Base-by-base conservation (phyloP, 2,888 invertebrate genomes). In the Aphidius colemani region DNA sequence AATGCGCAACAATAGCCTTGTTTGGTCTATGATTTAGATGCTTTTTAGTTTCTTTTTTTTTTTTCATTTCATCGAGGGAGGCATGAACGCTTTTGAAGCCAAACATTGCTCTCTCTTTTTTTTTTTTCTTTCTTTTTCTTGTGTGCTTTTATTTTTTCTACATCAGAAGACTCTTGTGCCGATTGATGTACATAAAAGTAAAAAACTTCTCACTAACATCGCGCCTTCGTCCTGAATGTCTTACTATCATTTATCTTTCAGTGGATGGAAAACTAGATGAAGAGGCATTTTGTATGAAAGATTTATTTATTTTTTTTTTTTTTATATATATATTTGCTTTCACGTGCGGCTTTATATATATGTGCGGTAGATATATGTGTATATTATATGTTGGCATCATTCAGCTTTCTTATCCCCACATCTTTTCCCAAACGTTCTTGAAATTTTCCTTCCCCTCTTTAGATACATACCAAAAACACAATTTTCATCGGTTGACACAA, bases 1-100 rank as follows among this genome's bases (percentile, higher is more conserved):
- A 79, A 78, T 78, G 77, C 73, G 72, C 76, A 78, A 81, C 79
- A 79, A 80, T 80, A 74, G 78, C 72, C 76, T 80, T 79, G 78
- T 80, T 81, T 81, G 75, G 72, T 65, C 76, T 76, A 71, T 79
- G 80, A 80, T 80, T 81, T 79, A 78, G 76, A 69, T 70, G 70
- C 68, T 69, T 69, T 66, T 69, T 72, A 70, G 69, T 72, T 68
- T 70, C 69, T 69, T 67, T 67, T 66, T 51, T 49, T 66, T 46
- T 10, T 10, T 30, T 13, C 40, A 2, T 56, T 39, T 39, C 10
- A 51, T 40, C 51, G 40, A 10, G 51, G n/a, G 39, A 11, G 40
- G 4, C 8, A n/a, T 39, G 51, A 63, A 46, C 58, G 59, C 53
- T 64, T 59, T 55, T 51, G 57, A 63, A 59, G 59, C 59, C 58